Conservation (phyloP, 1,140 invertebrate genomes). For the Luehdorfia chinensis region DNA sequence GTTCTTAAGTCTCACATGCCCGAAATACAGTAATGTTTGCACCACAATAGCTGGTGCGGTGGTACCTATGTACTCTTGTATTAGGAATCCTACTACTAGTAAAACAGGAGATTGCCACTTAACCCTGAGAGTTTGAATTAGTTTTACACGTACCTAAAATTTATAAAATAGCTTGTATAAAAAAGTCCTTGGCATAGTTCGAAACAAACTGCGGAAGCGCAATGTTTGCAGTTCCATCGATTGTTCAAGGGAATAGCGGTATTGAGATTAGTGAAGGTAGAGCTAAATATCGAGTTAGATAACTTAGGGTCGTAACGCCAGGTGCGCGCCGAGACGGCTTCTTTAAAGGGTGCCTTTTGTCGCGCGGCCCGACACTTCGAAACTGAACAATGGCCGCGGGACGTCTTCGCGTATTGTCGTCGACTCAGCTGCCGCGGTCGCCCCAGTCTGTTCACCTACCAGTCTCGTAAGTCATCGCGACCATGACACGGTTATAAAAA, state of each 20-base stretch:
- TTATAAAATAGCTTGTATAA: no score
- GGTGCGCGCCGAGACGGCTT: constrained; percentile 57
- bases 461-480: constrained; percentile 45
- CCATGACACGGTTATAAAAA: constrained; percentile 42
- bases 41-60: no score
- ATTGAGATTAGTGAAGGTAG: constrained; percentile 33
- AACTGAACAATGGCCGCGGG: constrained; percentile 59
- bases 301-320: constrained; percentile 54
- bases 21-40: no score
- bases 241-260: not conserved
- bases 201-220: no score
- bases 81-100: no score
- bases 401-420: constrained; percentile 69
- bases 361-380: constrained; percentile 23
- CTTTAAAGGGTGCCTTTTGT: constrained; percentile 51
- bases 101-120: no score
- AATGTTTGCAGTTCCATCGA: no score
- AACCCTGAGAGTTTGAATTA: no score
- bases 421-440: constrained; percentile 62
- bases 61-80: no score
- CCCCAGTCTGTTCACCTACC: constrained; percentile 33
- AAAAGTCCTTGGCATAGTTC: no score
- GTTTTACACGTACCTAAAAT: no score
- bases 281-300: constrained; percentile 47
- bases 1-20: no score